Base-by-base conservation (phyloP, 2,113 vertebrate species). In the Pluvialis apricaria region DNA sequence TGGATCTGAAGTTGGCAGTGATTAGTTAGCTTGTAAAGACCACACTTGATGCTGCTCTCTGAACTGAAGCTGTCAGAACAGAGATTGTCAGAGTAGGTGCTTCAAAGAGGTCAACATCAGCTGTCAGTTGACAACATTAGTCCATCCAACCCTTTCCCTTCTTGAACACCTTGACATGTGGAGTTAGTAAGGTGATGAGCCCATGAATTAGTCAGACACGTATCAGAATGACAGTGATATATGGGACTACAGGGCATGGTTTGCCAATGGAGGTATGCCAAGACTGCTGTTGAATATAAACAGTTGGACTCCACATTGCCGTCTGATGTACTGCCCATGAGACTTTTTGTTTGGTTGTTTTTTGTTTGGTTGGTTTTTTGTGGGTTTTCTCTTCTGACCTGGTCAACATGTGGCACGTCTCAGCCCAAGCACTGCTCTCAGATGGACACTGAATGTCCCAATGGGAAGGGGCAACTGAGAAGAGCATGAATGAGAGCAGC, bases 381-480 rank as follows among this genome's bases (percentile, higher is more conserved):
- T 26, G 69, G 12, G 31, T 24, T 65, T 49, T 58, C 34, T 8
- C 25, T 47, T 73, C 14, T 61, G 36, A 61, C 1, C 3, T 15
- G 15, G 5, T 54, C 16, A 52, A 3, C 5, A 3, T 0, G 0
- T 51, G 25, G 29, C 21, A 65, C 16, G 24, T 44, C 11, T 66
- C 21, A 69, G 32, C 15, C n/a, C 38, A 54, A 80, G 62, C 24
- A 7, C 34, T 54, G 10, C 26, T 38, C 38, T 84, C 68, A 38
- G 26, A 8, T 36, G 36, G n/a, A 36, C 5, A 3, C 1, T 31
- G 49, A n/a, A 14, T 32, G 15, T 61, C 45, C 34, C 18, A 0
- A 4, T n/a, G 34, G 40, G 20, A 78, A 64, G 34, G 49, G 6
- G 5, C 54, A 65, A 3, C 26, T 47, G 15, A 36, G 26, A 75